phyloP scores from a whole-genome alignment of 2,888 invertebrate species.

The Anorthoa munda region DNA sequence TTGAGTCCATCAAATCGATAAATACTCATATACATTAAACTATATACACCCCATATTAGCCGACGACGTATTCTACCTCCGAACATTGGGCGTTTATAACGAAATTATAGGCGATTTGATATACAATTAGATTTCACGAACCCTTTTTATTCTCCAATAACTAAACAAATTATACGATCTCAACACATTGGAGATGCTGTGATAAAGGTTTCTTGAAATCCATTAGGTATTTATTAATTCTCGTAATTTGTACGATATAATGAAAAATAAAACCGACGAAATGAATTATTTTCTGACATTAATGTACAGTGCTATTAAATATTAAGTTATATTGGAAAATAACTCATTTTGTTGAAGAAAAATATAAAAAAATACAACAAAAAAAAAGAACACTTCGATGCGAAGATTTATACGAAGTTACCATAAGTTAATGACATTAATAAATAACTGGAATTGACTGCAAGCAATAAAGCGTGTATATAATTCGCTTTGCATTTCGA shows the following conservation, averaged over 20 bases:
- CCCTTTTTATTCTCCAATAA: constrained; percentile 66
- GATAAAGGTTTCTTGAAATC: constrained; percentile 71
- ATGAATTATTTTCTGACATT: constrained; percentile 66
- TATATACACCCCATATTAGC: constrained; percentile 34
- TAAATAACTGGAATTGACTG: constrained; percentile 78
- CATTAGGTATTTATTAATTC: constrained; percentile 66
- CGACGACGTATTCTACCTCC: constrained; percentile 62
- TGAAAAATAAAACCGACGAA: constrained; percentile 53
- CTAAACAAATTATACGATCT: constrained; percentile 78
- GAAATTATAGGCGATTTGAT: constrained; percentile 63
- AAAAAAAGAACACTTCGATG: constrained; percentile 51
- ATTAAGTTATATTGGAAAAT: constrained; percentile 59
- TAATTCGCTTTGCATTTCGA: constrained; percentile 73
- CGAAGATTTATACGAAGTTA: constrained; percentile 68
- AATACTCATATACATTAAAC: constrained; percentile 11
- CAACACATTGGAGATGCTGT: constrained; percentile 71
- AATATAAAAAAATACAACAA: constrained; percentile 48
- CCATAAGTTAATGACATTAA: constrained; percentile 67
- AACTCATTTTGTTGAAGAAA: constrained; percentile 56
- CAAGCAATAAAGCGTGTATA: constrained; percentile 76
- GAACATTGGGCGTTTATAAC: constrained; percentile 50
- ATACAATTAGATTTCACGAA: constrained; percentile 67
- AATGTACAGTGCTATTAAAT: constrained; percentile 68
- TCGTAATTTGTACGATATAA: constrained; percentile 60
- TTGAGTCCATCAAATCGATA: constrained; percentile 38